These are phyloP conservation scores for Thalassarche chlororhynchos DNA, from an alignment of 2,113 vertebrate genomes.

Conservation along the genomic window DNA sequence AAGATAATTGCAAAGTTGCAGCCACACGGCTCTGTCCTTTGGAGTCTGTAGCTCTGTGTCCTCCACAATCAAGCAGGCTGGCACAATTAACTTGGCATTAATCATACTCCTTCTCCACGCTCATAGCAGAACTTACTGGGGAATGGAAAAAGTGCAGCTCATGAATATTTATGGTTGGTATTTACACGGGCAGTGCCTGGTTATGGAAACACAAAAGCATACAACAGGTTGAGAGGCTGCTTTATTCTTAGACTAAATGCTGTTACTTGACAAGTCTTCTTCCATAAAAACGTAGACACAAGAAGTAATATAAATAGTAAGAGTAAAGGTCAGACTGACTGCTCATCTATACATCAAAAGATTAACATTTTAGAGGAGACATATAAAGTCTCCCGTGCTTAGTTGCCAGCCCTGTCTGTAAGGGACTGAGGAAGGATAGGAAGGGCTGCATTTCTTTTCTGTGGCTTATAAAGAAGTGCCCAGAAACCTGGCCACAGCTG, in stretches of 20 bases:
- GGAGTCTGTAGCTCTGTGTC: background rate
- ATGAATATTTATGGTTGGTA: background rate
- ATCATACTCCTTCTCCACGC: background rate
- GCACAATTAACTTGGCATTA: background rate
- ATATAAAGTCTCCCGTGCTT: fast-evolving
- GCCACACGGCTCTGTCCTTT: background rate
- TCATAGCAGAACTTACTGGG: background rate
- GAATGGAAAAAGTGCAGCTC: background rate
- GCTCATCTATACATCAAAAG: background rate
- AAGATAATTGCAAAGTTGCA: too few species aligned
- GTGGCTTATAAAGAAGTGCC: background rate
- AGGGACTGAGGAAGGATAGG: background rate
- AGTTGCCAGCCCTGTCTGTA: background rate
- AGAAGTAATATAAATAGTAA: background rate
- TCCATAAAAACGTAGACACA: background rate
- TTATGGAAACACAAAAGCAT: background rate
- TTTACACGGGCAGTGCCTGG: background rate
- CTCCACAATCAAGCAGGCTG: background rate
- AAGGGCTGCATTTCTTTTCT: background rate
- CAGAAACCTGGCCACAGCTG: fast-evolving
- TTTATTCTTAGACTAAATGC: background rate
- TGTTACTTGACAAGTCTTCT: background rate
- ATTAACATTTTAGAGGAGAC: background rate
- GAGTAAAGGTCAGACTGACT: background rate
- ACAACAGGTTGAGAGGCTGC: background rate